Conservation (phyloP, 2,888 invertebrate species). For the Ectemnius continuus region DNA sequence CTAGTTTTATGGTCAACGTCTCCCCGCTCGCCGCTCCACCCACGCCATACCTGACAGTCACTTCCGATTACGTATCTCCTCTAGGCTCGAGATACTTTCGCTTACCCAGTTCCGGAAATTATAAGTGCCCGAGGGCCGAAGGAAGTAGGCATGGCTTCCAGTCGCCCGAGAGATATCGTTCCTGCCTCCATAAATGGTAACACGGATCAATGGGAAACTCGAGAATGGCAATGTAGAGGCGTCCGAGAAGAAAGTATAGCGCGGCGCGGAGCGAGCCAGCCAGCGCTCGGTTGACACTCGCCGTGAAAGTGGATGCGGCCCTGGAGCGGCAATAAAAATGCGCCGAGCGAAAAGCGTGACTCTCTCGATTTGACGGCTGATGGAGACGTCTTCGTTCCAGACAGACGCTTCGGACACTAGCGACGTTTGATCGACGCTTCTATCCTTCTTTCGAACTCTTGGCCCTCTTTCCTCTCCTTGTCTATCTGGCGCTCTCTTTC, state of each 20-base stretch:
- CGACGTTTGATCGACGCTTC: conserved; percentile 71
- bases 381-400: conserved; percentile 71
- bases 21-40: neutral
- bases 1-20: neutral
- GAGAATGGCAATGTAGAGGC: too few relatives aligned
- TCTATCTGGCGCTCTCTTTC: conserved; percentile 20
- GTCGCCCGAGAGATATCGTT: too few relatives aligned
- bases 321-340: conserved; percentile 64
- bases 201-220: too few relatives aligned
- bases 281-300: too few relatives aligned
- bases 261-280: too few relatives aligned
- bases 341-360: conserved; percentile 59
- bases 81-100: too few relatives aligned
- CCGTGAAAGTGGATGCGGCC: conserved; percentile 46
- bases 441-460: conserved; percentile 56
- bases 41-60: neutral
- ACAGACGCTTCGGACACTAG: conserved; percentile 64
- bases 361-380: conserved; percentile 68
- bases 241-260: too few relatives aligned
- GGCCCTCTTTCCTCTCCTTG: conserved; percentile 43
- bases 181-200: too few relatives aligned
- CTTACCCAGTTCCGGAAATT: too few relatives aligned
- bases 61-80: conserved; percentile 6
- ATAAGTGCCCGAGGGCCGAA: too few relatives aligned
- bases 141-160: too few relatives aligned